phyloP scores from a whole-genome alignment of 2,888 invertebrate species.

The Dendrolimus houi region DNA sequence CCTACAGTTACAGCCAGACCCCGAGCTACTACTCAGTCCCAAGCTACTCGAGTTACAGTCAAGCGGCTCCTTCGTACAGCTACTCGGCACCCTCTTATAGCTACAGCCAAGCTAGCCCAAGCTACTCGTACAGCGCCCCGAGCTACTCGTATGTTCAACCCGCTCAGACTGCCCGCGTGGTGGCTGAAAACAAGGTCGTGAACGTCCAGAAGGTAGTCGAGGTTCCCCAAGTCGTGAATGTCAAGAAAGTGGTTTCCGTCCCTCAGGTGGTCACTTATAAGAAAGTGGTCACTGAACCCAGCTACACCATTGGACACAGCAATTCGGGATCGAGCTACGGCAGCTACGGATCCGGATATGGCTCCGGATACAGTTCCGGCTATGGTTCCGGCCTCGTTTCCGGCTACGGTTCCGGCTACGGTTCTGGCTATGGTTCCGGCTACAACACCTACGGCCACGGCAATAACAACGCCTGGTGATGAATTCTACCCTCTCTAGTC shows the following conservation, averaged over 20 bases:
- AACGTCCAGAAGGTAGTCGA: constrained; percentile 32
- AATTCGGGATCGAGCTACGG: constrained; percentile 1
- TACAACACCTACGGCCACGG: constrained; percentile 4
- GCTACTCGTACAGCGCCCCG: not conserved
- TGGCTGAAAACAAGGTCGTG: constrained; percentile 26
- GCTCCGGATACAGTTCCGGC: constrained; percentile 5
- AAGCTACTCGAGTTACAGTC: not conserved
- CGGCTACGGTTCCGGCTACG: constrained; percentile 10
- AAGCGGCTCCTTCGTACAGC: not conserved
- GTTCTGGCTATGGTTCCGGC: constrained; percentile 5
- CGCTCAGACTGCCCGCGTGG: constrained; percentile 13
- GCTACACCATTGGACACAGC: constrained; percentile 11
- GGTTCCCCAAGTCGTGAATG: constrained; percentile 33
- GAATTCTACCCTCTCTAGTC: constrained; percentile 5
- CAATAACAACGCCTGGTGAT: constrained; percentile 17
- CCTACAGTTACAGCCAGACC: constrained; percentile 6
- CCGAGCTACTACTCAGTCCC: not conserved
- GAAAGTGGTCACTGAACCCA: constrained; percentile 22
- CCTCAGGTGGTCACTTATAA: constrained; percentile 42
- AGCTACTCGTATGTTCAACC: not conserved
- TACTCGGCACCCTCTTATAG: not conserved
- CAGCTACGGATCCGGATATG: constrained; percentile 11
- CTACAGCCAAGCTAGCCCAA: not conserved
- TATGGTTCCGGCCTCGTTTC: constrained; percentile 10
- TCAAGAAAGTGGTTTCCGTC: constrained; percentile 39